Conservation (phyloP, 2,797 vertebrate genomes). For the Etheostoma perlongum region DNA sequence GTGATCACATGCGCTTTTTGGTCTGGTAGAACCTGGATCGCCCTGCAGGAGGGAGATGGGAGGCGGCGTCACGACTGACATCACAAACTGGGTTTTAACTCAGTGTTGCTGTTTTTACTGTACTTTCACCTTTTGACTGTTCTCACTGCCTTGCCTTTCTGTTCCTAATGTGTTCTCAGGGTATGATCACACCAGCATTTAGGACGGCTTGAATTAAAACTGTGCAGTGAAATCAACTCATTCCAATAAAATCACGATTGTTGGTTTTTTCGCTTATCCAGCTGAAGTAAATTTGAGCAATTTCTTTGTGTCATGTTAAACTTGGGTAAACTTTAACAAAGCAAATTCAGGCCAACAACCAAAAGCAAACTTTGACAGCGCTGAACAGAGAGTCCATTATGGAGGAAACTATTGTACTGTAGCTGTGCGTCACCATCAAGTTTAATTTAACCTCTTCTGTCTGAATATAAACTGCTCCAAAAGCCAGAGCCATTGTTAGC, state of each 20-base stretch:
- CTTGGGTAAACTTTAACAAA: background rate
- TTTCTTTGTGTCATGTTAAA: too few species aligned
- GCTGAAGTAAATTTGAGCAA: background rate
- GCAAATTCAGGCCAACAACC: background rate
- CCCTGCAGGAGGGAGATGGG: constrained; percentile 84
- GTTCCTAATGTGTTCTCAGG: too few species aligned
- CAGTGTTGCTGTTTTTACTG: background rate
- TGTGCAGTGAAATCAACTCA: too few species aligned
- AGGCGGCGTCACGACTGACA: background rate
- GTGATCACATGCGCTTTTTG: constrained; percentile 96
- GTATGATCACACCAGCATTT: too few species aligned
- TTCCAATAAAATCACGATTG: too few species aligned
- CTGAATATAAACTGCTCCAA: too few species aligned
- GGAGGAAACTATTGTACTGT: background rate
- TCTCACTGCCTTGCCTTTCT: background rate
- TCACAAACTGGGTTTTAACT: background rate
- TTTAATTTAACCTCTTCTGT: too few species aligned
- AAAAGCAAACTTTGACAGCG: background rate
- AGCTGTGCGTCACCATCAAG: too few species aligned
- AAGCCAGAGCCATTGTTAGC: too few species aligned
- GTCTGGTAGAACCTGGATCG: constrained; percentile 92
- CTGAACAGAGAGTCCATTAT: background rate
- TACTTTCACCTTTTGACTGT: background rate
- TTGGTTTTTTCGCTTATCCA: too few species aligned
- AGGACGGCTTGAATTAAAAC: too few species aligned